Percentiles rank a stretch among this genome's conserved stretches.
Conservation (phyloP, 2,888 invertebrate species). For the Synergus laeviventris region DNA sequence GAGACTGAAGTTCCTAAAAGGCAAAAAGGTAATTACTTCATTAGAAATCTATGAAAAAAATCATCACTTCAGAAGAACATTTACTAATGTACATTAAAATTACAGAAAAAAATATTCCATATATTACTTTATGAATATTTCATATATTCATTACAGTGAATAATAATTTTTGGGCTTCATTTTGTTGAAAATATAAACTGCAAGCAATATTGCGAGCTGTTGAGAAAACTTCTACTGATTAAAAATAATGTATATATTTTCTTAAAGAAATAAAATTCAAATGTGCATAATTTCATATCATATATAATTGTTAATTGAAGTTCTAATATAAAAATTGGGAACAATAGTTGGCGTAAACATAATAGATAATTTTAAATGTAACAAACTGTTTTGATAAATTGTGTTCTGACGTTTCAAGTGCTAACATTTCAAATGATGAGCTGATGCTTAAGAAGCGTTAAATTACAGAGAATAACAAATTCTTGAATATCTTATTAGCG, state of each 20-base stretch:
- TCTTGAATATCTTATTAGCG: not conserved
- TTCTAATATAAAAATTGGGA: too few relatives aligned
- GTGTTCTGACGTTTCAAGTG: not conserved
- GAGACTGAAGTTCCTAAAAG: not conserved
- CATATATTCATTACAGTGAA: too few relatives aligned
- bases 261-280: not conserved
- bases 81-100: not conserved
- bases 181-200: too few relatives aligned
- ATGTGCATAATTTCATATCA: too few relatives aligned
- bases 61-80: not conserved
- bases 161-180: too few relatives aligned
- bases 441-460: not conserved
- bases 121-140: too few relatives aligned
- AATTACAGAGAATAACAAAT: conserved; percentile 5
- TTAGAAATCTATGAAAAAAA: not conserved
- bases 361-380: not conserved
- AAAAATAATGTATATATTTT: not conserved
- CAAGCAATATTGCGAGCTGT: too few relatives aligned
- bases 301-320: too few relatives aligned
- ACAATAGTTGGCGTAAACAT: not conserved
- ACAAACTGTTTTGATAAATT: not conserved
- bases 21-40: not conserved
- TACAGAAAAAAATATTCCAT: not conserved
- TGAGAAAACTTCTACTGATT: too few relatives aligned
- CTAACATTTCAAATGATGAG: too few relatives aligned